Base-by-base conservation (phyloP, 2,113 vertebrate genomes). In the Hyla sarda region DNA sequence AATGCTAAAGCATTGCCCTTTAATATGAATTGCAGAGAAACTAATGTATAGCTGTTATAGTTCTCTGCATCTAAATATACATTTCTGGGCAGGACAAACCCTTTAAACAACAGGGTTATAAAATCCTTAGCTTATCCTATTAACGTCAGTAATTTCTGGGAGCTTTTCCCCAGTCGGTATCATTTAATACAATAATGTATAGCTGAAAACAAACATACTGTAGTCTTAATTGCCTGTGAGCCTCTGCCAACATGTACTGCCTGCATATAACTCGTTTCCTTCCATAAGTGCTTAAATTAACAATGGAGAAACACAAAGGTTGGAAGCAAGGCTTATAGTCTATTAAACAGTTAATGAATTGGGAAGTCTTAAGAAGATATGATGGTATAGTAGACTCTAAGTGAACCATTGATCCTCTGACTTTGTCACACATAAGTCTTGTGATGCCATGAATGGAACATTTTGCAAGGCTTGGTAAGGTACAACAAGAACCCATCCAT, bases 101-200 rank as follows among this genome's bases (percentile, higher is more conserved):
- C 50, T 84, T 76, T 75, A 84, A 28, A 62, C 54, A 75, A 84
- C 72, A 80, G 60, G 47, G 37, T 71, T 50, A 77, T 85, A 86
- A 72, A 71, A 45, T 30, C 77, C 52, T 79, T 10, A 72, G 50
- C 71, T 65, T 84, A 74, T 30, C 82, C 52, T 50, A 83, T 83
- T 83, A 80, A 25, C 77, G 34, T 62, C 50, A 80, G 32, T 81
- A 37, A 56, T 81, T 71, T 86, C 75, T 71, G 45, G 82, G 62
- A 69, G 75, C 60, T 71, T 79, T 86, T 86, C 58, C 84, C 77
- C 65, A 48, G 77, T 73, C 80, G 77, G 76, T 73, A 86, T 86
- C 79, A 73, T 81, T 81, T 81, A 86, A 79, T 80, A 86, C 75
- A 78, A 54, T 86, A 73, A 86, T 86, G 77, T 73, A 86, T 86